Conservation (phyloP, 2,888 invertebrate species). For the Dichetophora obliterata region DNA sequence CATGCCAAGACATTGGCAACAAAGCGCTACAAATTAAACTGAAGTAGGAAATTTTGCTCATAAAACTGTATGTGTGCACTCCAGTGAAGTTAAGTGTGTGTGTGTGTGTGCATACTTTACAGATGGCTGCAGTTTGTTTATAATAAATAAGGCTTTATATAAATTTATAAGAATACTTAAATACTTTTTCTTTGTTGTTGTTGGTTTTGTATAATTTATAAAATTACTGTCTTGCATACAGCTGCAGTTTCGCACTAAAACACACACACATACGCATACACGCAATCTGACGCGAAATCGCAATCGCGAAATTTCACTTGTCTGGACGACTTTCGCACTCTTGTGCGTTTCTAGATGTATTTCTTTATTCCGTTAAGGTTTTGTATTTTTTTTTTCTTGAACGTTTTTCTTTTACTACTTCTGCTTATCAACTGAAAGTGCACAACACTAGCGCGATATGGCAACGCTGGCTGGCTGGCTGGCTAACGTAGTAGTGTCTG, state of each 20-base stretch:
- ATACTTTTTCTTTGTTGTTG: too few species aligned
- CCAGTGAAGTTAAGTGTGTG: too few species aligned
- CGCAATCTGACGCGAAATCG: neutral
- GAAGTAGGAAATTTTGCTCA: too few species aligned
- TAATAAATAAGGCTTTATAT: too few species aligned
- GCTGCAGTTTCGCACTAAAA: neutral
- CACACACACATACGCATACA: neutral
- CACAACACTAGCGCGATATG: slow-evolving; percentile 14
- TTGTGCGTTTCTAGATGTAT: slow-evolving; percentile 14
- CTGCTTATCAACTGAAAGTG: slow-evolving; percentile 17
- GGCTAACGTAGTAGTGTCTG: neutral
- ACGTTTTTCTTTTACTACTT: neutral
- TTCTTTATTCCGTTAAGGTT: neutral
- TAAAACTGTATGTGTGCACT: too few species aligned
- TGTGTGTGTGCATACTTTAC: too few species aligned
- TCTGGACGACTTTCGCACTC: slow-evolving; percentile 30
- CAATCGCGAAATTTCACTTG: slow-evolving; percentile 28
- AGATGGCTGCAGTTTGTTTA: too few species aligned
- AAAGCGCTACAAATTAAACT: too few species aligned
- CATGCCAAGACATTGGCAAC: too few species aligned
- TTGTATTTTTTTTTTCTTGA: neutral
- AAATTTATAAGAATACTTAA: too few species aligned
- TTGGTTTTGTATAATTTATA: too few species aligned
- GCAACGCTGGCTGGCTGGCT: slow-evolving; percentile 3
- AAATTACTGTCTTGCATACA: too few species aligned